A percentile compares a stretch with the other conserved stretches of the same genome.
Evolutionary conservation across 2,888 invertebrate species (phyloP).

Genomic region (Syrista parreyssii): DNA sequence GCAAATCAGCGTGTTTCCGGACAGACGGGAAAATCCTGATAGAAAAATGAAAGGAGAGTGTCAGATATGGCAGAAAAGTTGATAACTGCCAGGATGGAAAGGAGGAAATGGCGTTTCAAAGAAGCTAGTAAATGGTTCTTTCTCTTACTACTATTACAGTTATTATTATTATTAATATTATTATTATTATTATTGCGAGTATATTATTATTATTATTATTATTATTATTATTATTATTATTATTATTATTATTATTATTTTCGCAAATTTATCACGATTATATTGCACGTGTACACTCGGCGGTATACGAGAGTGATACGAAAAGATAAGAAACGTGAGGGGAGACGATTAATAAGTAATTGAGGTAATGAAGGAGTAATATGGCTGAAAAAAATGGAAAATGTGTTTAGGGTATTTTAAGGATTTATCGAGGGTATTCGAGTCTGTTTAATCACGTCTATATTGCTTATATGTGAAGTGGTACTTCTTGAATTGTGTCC

Average conservation of each 20-base stretch:
- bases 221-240: constrained; percentile 34
- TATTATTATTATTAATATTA: constrained; percentile 29
- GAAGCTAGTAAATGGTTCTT: constrained; percentile 35
- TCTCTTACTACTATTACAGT: constrained; percentile 34
- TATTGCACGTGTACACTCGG: constrained; percentile 52
- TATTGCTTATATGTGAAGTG: constrained; percentile 34
- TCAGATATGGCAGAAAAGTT: neutral
- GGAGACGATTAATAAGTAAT: constrained; percentile 1
- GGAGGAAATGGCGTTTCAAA: constrained; percentile 36
- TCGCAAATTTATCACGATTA: constrained; percentile 17
- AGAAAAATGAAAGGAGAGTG: neutral
- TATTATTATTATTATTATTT: constrained; percentile 36
- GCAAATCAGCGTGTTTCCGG: constrained; percentile 7
- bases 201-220: neutral
- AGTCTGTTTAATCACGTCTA: constrained; percentile 30
- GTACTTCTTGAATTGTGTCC: constrained; percentile 48
- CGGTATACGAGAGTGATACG: constrained; percentile 20
- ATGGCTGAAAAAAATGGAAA: neutral
- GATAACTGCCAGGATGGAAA: constrained; percentile 35
- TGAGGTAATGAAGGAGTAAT: neutral
- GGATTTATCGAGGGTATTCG: constrained; percentile 20
- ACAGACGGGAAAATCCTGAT: neutral
- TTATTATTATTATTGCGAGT: constrained; percentile 29
- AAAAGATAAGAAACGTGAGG: constrained; percentile 23
- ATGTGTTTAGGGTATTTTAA: constrained; percentile 8